Conservation (phyloP, 2,888 invertebrate genomes). For the Pachliopta kotzebuea region DNA sequence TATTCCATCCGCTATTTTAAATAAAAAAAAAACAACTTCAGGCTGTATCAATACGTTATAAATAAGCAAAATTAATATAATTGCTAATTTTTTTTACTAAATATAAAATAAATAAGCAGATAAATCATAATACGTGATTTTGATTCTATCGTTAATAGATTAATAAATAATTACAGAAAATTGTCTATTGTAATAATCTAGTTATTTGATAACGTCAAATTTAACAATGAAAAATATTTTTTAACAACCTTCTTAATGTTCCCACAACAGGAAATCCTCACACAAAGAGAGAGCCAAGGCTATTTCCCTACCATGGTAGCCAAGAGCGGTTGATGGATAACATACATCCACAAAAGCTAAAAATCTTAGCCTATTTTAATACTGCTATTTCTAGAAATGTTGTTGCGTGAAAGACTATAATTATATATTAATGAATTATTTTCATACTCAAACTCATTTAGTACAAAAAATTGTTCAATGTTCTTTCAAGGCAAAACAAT, state of each 20-base stretch:
- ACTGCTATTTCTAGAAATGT: constrained; percentile 37
- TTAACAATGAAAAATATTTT: neutral
- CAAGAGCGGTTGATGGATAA: no score
- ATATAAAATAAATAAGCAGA: neutral
- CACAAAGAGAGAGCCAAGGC: no score
- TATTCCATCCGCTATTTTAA: neutral
- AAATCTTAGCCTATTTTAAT: constrained; percentile 34
- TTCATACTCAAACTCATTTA: constrained; percentile 27
- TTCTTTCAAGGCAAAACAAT: neutral
- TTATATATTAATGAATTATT: constrained; percentile 35
- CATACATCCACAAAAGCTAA: neutral
- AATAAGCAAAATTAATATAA: neutral
- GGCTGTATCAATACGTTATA: neutral
- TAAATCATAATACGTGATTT: neutral
- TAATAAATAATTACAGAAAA: neutral
- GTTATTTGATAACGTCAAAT: neutral
- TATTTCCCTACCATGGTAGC: no score
- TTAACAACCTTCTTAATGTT: no score
- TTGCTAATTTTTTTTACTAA: neutral
- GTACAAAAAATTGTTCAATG: constrained; percentile 19
- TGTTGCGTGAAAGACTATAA: constrained; percentile 37
- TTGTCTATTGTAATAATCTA: neutral
- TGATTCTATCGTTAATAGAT: neutral
- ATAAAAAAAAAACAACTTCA: neutral
- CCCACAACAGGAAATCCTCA: no score